Base-by-base conservation (phyloP, 2,888 invertebrate species). In the Drosophila mulleri region DNA sequence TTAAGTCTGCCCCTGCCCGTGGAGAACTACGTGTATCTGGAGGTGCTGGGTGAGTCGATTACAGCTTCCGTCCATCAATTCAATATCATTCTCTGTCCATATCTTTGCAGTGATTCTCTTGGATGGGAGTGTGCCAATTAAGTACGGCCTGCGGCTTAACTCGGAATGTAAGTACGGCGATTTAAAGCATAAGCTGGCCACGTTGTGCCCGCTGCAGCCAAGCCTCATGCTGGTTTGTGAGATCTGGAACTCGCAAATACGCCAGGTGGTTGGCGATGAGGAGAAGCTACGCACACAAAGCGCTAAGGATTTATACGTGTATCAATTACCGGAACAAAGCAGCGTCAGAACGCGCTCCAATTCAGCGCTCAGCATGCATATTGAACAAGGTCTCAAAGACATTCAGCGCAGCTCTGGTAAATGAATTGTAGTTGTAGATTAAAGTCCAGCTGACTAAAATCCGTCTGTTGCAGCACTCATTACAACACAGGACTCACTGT, bases 1-100 rank as follows among this genome's bases (percentile, higher is more conserved):
- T 95, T 98, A 54, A 96, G 97, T 78, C 94, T 98, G 86, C 98
- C 98, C 67, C 94, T 98, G 83, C 98, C 98, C 26, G 97, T 98
- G 94, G 98, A 98, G 93, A 96, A 96, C 91, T 96, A 95, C 88
- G 95, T 96, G 56, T 95, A 96, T 75, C 94, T 96, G 82, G 96
- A 97, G 91, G 94, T 97, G 62, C 94, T 96, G 84, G 96, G 96
- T 96, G 82, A 87, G 93, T 83, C 1, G 41, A 9, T 5, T 6
- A 29, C 0, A 16, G 9, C 11, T 5, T 9, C 18, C 12, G 9
- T 12, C 2, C 1, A 11, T 23, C 2, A 37, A 37, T 35, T n/a
- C 12, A 12, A 1, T 4, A 7, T 56, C 4, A 48, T 18, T 37
- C 7, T 20, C 18, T 20, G 11, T 8, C 29, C 32, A 0, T 35